A percentile compares a stretch with the other conserved stretches of the same genome.
Conservation (phyloP, 2,113 vertebrate genomes). For the Suricata suricatta region DNA sequence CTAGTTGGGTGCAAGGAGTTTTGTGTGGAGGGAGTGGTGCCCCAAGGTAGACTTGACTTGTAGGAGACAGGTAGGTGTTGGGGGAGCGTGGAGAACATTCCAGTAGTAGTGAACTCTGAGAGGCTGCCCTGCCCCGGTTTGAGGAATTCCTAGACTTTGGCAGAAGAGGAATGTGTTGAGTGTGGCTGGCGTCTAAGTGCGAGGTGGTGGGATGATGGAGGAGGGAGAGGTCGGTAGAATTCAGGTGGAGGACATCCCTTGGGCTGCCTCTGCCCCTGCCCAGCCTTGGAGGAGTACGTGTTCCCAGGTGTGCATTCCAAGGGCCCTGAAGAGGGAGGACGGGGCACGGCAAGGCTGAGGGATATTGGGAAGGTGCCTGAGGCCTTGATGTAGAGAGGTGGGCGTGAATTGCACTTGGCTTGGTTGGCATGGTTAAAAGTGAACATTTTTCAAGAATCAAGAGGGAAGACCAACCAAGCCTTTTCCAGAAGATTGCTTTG, state of each 20-base stretch:
- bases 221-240: rapidly evolving
- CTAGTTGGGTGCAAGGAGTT: not conserved
- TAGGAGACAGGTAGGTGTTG: not conserved
- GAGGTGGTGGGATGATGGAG: not conserved
- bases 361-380: not conserved
- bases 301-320: not conserved
- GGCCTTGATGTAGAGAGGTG: not conserved
- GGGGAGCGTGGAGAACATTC: not conserved
- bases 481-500: not conserved
- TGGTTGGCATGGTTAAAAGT: not conserved
- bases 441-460: not conserved
- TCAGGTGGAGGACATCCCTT: not conserved
- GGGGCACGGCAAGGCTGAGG: not conserved
- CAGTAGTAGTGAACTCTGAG: not conserved
- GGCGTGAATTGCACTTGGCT: not conserved
- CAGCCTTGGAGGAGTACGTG: not conserved
- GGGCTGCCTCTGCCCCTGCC: not conserved
- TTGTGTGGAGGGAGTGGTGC: not conserved
- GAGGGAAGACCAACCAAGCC: not conserved
- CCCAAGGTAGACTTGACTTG: not conserved
- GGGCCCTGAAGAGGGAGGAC: too few species aligned
- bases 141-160: not conserved
- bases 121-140: not conserved
- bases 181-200: too few species aligned
- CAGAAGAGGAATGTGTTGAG: not conserved